A percentile compares a stretch with the other conserved stretches of the same genome.
Evolutionary conservation across 1,140 invertebrate species (phyloP).

Genomic region (Diorhabda elongata): DNA sequence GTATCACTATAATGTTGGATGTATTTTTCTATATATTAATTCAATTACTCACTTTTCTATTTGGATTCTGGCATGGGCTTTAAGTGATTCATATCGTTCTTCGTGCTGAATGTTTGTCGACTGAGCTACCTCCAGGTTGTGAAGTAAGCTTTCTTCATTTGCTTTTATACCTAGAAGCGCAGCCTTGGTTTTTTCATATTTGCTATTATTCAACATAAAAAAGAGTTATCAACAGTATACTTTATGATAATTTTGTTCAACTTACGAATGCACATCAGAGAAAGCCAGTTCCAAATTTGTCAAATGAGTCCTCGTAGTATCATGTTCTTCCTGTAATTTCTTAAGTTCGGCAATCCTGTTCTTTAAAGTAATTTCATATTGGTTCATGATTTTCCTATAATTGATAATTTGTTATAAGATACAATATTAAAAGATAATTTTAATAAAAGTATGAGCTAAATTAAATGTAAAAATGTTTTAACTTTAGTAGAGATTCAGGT

Average conservation of each 20-base stretch:
- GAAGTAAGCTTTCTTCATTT: background rate
- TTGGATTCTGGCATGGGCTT: background rate
- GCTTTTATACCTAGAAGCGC: background rate
- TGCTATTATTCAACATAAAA: background rate
- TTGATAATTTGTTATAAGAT: constrained; percentile 10
- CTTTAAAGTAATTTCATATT: background rate
- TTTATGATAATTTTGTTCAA: background rate
- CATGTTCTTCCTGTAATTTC: background rate
- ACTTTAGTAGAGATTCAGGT: too few species aligned
- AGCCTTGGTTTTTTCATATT: constrained; percentile 7
- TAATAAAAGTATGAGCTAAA: too few species aligned
- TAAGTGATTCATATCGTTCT: constrained; percentile 7
- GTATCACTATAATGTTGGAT: background rate
- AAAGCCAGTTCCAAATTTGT: constrained; percentile 3
- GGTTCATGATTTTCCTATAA: constrained; percentile 1
- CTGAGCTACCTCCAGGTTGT: background rate
- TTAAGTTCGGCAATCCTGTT: background rate
- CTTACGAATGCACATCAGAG: constrained; percentile 8
- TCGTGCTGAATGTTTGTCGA: constrained; percentile 1
- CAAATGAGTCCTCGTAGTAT: background rate
- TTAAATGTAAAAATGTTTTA: too few species aligned
- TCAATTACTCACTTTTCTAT: constrained; percentile 5
- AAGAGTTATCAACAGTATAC: too few species aligned
- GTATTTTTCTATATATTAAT: background rate
- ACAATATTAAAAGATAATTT: background rate